Evolutionary conservation across 2,113 vertebrate genomes (phyloP).

Genomic region (Propithecus coquereli): DNA sequence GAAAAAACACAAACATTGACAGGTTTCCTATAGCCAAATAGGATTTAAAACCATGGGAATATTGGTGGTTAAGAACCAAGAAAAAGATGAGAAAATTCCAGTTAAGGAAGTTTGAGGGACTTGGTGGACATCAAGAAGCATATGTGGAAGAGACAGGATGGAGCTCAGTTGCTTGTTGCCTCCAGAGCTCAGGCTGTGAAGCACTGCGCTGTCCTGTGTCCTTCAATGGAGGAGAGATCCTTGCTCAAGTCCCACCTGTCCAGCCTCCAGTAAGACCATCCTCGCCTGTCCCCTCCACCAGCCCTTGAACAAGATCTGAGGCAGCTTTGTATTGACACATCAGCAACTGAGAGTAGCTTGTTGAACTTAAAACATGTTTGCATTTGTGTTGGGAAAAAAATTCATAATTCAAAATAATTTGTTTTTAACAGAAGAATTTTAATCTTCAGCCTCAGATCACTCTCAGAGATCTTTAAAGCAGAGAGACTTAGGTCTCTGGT

Average conservation of each 20-base stretch:
- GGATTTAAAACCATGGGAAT: not conserved
- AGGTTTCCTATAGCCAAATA: not conserved
- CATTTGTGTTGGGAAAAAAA: not conserved
- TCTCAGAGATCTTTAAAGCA: not conserved
- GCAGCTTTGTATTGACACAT: not conserved
- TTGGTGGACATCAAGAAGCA: fast-evolving
- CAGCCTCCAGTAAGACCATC: not conserved
- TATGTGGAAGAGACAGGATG: not conserved
- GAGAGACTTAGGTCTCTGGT: not conserved
- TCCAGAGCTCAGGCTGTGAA: not conserved
- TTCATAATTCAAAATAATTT: not conserved
- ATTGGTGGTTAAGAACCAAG: not conserved
- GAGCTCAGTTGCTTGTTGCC: not conserved
- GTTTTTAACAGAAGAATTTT: not conserved
- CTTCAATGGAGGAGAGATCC: not conserved
- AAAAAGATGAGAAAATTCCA: not conserved
- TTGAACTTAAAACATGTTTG: not conserved
- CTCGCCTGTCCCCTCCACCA: not conserved
- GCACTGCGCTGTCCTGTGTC: not conserved
- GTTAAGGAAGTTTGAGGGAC: not conserved
- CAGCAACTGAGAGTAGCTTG: not conserved
- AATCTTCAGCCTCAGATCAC: not conserved
- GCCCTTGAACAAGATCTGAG: not conserved
- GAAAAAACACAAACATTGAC: not conserved
- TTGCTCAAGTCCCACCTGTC: not conserved